A percentile compares a stretch with the other conserved stretches of the same genome.
Evolutionary conservation across 2,888 invertebrate genomes (phyloP).

Genomic region (Ethmia dodecea): DNA sequence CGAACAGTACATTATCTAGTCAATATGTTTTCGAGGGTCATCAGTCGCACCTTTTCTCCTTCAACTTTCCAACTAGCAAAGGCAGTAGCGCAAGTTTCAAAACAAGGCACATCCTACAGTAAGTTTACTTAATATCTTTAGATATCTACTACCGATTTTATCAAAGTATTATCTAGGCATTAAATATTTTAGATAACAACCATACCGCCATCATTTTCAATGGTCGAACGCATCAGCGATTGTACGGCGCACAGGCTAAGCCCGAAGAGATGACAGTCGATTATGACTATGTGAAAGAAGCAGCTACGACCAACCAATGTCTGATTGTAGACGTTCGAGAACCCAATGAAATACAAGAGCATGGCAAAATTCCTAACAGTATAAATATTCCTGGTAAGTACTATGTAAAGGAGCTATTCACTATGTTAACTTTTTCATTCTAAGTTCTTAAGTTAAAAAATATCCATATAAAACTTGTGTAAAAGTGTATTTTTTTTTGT

Average conservation of each 20-base stretch:
- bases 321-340: constrained; percentile 87
- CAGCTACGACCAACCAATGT: constrained; percentile 33
- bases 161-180: too few species aligned
- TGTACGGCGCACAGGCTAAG: constrained; percentile 34
- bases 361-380: constrained; percentile 84
- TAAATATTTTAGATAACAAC: too few species aligned
- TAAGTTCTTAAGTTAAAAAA: too few species aligned
- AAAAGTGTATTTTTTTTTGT: neutral
- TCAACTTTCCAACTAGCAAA: neutral
- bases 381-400: constrained; percentile 86
- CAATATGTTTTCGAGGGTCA: neutral
- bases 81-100: neutral
- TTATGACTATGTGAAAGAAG: constrained; percentile 61
- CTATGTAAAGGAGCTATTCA: neutral
- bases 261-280: constrained; percentile 45
- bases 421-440: too few species aligned
- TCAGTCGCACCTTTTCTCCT: neutral
- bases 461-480: neutral
- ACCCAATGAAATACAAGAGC: constrained; percentile 82
- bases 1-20: too few species aligned
- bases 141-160: neutral
- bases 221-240: constrained; percentile 17
- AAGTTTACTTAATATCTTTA: neutral
- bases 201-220: neutral
- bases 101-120: neutral